Evolutionary conservation across 2,113 vertebrate species (phyloP).

Genomic region (Heliornis fulica): DNA sequence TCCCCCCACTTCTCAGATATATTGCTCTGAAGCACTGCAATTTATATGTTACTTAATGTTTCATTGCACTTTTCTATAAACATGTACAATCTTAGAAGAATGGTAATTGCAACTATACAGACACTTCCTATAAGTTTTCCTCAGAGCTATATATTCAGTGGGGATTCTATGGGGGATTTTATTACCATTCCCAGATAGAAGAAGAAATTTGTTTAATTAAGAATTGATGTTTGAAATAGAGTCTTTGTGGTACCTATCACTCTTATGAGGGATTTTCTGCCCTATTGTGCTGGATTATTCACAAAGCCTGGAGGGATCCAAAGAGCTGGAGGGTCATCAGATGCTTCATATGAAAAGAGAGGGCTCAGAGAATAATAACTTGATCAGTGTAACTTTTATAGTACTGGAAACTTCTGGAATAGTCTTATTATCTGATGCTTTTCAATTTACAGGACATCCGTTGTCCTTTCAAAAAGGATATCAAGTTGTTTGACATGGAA

Average conservation of each 20-base stretch:
- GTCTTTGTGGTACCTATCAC: not conserved
- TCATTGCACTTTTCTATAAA: not conserved
- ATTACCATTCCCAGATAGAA: not conserved
- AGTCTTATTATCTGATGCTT: not conserved
- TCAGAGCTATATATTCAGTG: not conserved
- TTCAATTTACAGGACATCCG: not conserved
- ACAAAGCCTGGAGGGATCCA: not conserved
- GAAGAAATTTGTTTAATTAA: not conserved
- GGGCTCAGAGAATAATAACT: not conserved
- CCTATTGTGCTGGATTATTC: not conserved
- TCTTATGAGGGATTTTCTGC: not conserved
- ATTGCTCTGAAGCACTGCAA: not conserved
- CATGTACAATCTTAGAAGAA: not conserved
- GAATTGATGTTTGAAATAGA: not conserved
- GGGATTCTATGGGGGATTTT: not conserved
- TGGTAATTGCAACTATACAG: not conserved
- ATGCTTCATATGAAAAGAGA: not conserved
- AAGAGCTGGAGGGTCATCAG: not conserved
- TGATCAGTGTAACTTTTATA: not conserved
- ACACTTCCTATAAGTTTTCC: not conserved
- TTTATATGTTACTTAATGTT: not conserved
- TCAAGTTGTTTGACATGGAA: not conserved
- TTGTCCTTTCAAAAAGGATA: not conserved
- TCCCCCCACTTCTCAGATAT: not conserved
- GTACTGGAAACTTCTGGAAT: not conserved